A percentile compares a stretch with the other conserved stretches of the same genome.
phyloP scores from a whole-genome alignment of 2,888 invertebrate genomes.

The Elmis aenea region DNA sequence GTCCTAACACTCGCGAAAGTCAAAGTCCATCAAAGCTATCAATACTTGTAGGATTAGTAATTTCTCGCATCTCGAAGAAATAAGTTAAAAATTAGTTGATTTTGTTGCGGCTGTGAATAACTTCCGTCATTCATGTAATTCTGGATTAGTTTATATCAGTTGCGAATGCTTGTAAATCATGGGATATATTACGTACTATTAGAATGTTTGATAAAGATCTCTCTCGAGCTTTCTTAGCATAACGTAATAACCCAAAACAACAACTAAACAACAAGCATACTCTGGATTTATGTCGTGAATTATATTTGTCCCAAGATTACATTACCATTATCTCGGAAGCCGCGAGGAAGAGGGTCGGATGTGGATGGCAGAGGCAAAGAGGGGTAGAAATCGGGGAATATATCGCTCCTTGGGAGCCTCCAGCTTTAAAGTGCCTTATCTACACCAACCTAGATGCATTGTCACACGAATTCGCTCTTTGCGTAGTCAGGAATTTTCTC shows the following conservation, averaged over 20 bases:
- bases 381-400: slow-evolving; percentile 21
- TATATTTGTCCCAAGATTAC: slow-evolving; percentile 46
- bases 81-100: too few species aligned
- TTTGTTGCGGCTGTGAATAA: too few species aligned
- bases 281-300: slow-evolving; percentile 41
- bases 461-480: slow-evolving; percentile 24
- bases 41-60: too few species aligned
- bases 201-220: slow-evolving; percentile 33
- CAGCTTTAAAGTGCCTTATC: slow-evolving; percentile 24
- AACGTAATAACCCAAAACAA: slow-evolving; percentile 39
- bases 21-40: too few species aligned
- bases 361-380: slow-evolving; percentile 14
- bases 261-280: slow-evolving; percentile 40
- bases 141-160: too few species aligned
- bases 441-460: slow-evolving; percentile 25
- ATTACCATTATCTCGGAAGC: slow-evolving; percentile 42
- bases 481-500: slow-evolving; percentile 16
- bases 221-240: slow-evolving; percentile 30
- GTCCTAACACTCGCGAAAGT: too few species aligned
- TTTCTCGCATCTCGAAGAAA: too few species aligned
- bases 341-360: slow-evolving; percentile 29
- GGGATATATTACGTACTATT: too few species aligned
- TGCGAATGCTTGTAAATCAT: too few species aligned
- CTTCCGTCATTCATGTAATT: too few species aligned
- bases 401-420: slow-evolving; percentile 23